Percentiles rank a stretch among this genome's conserved stretches.
phyloP scores from a whole-genome alignment of 2,113 vertebrate genomes.

The Xerus inauris region DNA sequence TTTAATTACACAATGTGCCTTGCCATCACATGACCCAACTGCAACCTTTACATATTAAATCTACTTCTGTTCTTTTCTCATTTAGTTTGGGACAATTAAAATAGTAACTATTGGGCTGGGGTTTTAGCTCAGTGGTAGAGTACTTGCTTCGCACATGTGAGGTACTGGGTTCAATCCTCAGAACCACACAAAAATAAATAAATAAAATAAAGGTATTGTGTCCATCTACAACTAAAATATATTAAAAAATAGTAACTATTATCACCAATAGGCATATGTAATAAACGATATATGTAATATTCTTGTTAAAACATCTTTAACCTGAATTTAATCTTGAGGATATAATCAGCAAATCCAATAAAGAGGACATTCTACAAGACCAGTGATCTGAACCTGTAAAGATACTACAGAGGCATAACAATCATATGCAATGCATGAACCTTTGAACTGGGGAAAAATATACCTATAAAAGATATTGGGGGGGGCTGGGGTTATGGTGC shows the following conservation, averaged over 20 bases:
- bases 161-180: too few relatives aligned
- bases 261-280: not conserved
- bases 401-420: not conserved
- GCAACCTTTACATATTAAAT: not conserved
- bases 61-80: not conserved
- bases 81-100: constrained; percentile 31
- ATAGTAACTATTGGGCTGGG: not conserved
- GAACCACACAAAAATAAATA: too few relatives aligned
- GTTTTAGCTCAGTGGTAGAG: too few relatives aligned
- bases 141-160: too few relatives aligned
- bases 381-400: not conserved
- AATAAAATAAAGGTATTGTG: too few relatives aligned
- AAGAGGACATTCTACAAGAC: not conserved
- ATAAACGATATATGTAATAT: not conserved
- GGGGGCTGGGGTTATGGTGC: too few relatives aligned
- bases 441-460: too few relatives aligned
- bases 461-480: not conserved
- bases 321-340: constrained; percentile 37
- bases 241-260: not conserved
- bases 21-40: not conserved
- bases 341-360: constrained; percentile 32
- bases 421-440: too few relatives aligned
- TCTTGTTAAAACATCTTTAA: constrained; percentile 37
- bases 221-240: too few relatives aligned
- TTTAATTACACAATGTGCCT: not conserved